A percentile compares a stretch with the other conserved stretches of the same genome.
Conservation (phyloP, 64 coral and sea anemone species). For the Astreopora myriophthalma region DNA sequence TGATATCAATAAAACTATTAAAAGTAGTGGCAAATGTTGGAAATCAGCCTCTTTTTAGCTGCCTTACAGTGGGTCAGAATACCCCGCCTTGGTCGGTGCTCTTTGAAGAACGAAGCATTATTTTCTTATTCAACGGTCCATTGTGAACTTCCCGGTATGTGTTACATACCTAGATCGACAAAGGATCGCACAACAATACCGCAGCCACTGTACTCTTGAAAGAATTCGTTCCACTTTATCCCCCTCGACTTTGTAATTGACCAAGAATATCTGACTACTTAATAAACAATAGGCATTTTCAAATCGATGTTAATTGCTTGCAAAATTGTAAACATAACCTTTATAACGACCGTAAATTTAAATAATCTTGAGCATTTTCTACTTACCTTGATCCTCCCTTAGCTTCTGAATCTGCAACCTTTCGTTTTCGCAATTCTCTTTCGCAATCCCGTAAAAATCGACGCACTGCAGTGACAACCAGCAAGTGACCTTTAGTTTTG, state of each 20-base stretch:
- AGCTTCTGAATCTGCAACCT: slow-evolving; percentile 1
- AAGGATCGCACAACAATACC: neutral
- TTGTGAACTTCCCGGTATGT: neutral
- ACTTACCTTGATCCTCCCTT: neutral
- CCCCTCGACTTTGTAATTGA: neutral
- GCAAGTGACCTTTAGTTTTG: neutral
- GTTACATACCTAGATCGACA: neutral
- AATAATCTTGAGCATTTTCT: neutral
- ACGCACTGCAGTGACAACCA: neutral
- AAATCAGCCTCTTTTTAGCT: neutral
- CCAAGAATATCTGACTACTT: neutral
- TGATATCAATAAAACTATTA: neutral
- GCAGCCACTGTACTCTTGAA: neutral
- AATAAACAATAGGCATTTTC: neutral
- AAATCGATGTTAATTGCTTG: neutral
- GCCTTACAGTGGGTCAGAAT: neutral
- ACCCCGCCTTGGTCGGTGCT: neutral
- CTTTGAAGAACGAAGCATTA: neutral
- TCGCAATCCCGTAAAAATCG: neutral
- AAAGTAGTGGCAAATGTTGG: neutral
- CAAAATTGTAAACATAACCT: neutral
- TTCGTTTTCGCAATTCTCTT: neutral
- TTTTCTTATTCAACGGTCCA: neutral
- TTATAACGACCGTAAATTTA: neutral
- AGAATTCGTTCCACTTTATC: slow-evolving; percentile 2